A percentile compares a stretch with the other conserved stretches of the same genome.
Evolutionary conservation across 2,113 vertebrate species (phyloP).

Genomic region (Podilymbus podiceps): DNA sequence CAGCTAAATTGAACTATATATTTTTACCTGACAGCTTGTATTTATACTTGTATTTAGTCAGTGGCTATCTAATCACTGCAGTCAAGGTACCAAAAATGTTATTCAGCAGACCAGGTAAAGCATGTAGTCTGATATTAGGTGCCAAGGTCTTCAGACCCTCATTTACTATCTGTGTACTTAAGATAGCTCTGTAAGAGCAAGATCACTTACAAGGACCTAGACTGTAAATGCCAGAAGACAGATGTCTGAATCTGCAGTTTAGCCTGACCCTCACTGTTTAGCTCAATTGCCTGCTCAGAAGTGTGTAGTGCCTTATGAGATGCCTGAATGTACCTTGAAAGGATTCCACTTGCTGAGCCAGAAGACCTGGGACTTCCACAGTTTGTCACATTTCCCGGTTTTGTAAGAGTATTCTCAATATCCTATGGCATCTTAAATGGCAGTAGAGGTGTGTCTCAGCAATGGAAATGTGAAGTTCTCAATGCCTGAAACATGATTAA

Average conservation of each 20-base stretch:
- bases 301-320: neutral
- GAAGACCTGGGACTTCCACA: neutral
- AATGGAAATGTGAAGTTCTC: neutral
- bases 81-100: neutral
- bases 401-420: neutral
- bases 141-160: neutral
- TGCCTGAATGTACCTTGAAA: neutral
- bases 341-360: neutral
- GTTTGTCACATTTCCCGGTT: neutral
- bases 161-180: neutral
- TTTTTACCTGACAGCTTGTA: neutral
- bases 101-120: neutral
- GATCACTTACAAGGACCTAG: neutral
- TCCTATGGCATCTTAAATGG: neutral
- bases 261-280: neutral
- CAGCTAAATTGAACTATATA: neutral
- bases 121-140: neutral
- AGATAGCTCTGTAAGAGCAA: neutral
- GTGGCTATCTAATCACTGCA: neutral
- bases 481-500: neutral
- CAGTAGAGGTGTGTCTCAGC: neutral
- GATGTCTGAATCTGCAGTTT: neutral
- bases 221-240: neutral
- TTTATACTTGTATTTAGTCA: neutral
- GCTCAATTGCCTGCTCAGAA: neutral